Base-by-base conservation (phyloP, 2,888 invertebrate genomes). In the Coleophora deauratella region DNA sequence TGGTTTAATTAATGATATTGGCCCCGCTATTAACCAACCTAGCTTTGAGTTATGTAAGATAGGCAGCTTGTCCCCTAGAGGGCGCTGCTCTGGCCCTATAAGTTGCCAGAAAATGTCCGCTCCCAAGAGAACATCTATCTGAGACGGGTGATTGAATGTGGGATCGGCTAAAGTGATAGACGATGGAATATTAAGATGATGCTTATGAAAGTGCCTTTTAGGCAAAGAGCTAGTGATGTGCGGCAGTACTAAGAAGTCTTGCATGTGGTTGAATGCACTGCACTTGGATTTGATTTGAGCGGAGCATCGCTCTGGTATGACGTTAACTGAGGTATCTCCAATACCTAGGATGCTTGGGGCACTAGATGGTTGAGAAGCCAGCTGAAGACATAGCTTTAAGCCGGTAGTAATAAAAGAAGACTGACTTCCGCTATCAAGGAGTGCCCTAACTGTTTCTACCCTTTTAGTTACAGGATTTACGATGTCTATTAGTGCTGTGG, bases 21-120 rank as follows among this genome's bases (percentile, higher is more conserved):
- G 37, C 28, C 41, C 46, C 8, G 35, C 30, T 11, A 50, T 36
- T 11, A 50, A 34, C 45, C 47, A 46, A n/a, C 47, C 50, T 11
- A 46, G 30, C 9, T 44, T 44, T 6, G 47, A 45, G n/a, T 38
- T 33, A 8, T 35, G 45, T 30, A 50, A 37, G 10, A 34, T 42
- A 12, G 45, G 47, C 11, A 35, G 35, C 10, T 28, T 27, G 6
- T 33, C 31, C n/a, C 44, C 44, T 37, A 47, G 27, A n/a, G 43
- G 38, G 7, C 14, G 30, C 33, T 46, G 41, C 21, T 45, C 37
- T 32, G 40, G 35, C 30, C 38, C 43, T 12, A 48, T 33, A 2
- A 51, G 9, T 11, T 45, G 38, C 48, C 51, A 49, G 37, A 47
- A 48, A 12, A 48, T 10, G 37, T 51, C 47, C 6, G 47, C 44